A percentile compares a stretch with the other conserved stretches of the same genome.
These are phyloP conservation scores for Drosophila antonietae DNA, from an alignment of 2,888 invertebrate genomes.

Conservation along the genomic window DNA sequence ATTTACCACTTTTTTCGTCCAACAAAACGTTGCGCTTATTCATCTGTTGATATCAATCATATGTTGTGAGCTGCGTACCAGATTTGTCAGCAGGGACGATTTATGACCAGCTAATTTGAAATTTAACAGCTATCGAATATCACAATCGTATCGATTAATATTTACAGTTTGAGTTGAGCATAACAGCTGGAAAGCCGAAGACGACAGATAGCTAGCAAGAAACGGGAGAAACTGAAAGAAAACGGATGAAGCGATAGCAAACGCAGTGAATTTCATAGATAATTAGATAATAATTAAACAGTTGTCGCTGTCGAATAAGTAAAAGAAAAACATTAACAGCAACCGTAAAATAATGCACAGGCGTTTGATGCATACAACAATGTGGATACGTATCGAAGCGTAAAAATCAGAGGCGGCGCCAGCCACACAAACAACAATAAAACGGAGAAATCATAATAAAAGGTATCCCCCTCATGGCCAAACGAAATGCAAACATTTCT, in stretches of 20 bases:
- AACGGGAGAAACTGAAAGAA: constrained; percentile 43
- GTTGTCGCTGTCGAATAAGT: constrained; percentile 37
- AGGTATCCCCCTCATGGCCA: constrained; percentile 52
- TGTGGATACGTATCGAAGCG: constrained; percentile 70
- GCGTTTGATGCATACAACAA: constrained; percentile 56
- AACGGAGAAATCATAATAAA: constrained; percentile 62
- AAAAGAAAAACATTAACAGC: constrained; percentile 11
- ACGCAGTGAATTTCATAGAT: constrained; percentile 55
- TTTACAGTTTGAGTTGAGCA: constrained; percentile 22
- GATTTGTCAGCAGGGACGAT: constrained; percentile 1
- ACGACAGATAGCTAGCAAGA: constrained; percentile 27
- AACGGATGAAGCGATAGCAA: constrained; percentile 52
- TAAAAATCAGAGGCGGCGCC: constrained; percentile 68
- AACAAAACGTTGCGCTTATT: no score
- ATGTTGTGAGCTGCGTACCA: constrained; percentile 17
- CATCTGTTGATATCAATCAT: neutral
- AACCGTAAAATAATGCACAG: constrained; percentile 58
- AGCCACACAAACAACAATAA: constrained; percentile 49
- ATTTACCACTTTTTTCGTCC: neutral
- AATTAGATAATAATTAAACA: constrained; percentile 43
- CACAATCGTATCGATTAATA: constrained; percentile 21
- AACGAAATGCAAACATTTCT: constrained; percentile 47
- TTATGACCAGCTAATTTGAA: neutral
- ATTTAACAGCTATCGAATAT: constrained; percentile 13
- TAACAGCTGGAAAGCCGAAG: constrained; percentile 50